Percentiles rank a stretch among this genome's conserved stretches.
phyloP scores from a whole-genome alignment of 2,113 vertebrate species.

The Xenopus laevis region DNA sequence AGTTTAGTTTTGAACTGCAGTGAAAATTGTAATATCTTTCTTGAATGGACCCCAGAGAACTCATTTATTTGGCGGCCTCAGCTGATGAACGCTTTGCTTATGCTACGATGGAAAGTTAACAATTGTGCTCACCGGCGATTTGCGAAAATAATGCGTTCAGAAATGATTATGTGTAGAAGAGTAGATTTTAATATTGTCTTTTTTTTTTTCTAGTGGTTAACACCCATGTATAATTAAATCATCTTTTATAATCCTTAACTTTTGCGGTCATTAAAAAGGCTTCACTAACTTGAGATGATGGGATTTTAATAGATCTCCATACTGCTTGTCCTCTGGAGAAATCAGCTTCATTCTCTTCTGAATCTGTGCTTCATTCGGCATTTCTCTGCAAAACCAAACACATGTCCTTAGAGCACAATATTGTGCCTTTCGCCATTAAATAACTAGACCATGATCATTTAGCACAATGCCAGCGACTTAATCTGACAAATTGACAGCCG shows the following conservation, averaged over 20 bases:
- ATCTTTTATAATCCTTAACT: conserved; percentile 21
- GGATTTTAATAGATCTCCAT: conserved; percentile 38
- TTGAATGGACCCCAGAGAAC: conserved; percentile 42
- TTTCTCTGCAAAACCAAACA: conserved; percentile 34
- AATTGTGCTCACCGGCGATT: conserved; percentile 30
- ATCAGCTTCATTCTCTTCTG: conserved; percentile 32
- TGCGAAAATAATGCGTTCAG: conserved; percentile 7
- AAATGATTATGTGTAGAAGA: conserved; percentile 4
- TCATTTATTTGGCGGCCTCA: conserved; percentile 43
- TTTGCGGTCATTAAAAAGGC: conserved; percentile 36
- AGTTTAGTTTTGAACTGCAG: conserved; percentile 40
- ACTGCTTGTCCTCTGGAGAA: conserved; percentile 34
- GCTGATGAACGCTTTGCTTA: conserved; percentile 38
- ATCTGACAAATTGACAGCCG: conserved; percentile 43
- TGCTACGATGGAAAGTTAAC: conserved; percentile 37
- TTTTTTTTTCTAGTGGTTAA: conserved; percentile 7
- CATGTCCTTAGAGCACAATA: conserved; percentile 38
- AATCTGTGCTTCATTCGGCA: conserved; percentile 23
- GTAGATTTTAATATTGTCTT: conserved; percentile 4
- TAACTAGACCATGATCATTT: conserved; percentile 43
- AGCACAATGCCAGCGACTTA: conserved; percentile 40
- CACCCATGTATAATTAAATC: conserved; percentile 29
- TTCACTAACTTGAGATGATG: conserved; percentile 36
- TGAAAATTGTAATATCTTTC: conserved; percentile 43
- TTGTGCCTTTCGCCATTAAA: conserved; percentile 29